phyloP scores from a whole-genome alignment of 2,888 invertebrate genomes.

The Acronicta leporina region DNA sequence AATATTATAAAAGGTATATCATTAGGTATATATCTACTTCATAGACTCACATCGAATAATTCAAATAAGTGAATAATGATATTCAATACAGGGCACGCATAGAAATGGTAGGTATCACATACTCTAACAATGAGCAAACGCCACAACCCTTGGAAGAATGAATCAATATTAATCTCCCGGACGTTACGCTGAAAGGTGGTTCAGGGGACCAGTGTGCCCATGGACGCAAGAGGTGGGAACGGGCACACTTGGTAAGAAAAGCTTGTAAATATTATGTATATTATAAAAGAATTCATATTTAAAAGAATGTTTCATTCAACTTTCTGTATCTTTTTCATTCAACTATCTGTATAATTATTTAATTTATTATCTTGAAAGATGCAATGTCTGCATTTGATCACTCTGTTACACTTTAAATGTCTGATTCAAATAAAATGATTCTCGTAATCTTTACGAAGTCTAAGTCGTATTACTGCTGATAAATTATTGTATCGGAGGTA shows the following conservation, averaged over 20 bases:
- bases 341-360: too few species aligned
- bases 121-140: conserved; percentile 75
- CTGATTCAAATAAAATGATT: too few species aligned
- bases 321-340: too few species aligned
- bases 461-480: too few species aligned
- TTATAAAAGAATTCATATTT: too few species aligned
- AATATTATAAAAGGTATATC: conserved; percentile 55
- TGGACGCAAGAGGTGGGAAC: background rate
- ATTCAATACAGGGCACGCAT: conserved; percentile 58
- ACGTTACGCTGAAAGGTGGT: conserved; percentile 2
- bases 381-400: too few species aligned
- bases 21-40: conserved; percentile 56
- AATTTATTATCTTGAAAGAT: too few species aligned
- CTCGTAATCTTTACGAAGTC: too few species aligned
- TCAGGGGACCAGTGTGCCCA: conserved; percentile 2
- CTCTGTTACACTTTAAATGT: too few species aligned
- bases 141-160: conserved; percentile 74
- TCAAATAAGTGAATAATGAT: conserved; percentile 58
- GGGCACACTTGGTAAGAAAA: conserved; percentile 9
- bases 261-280: background rate
- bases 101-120: conserved; percentile 56
- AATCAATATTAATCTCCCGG: conserved; percentile 34
- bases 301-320: too few species aligned
- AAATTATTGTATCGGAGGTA: too few species aligned
- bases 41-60: conserved; percentile 68